Evolutionary conservation across 1,140 invertebrate species (phyloP), one percentile per base, ranked within the genome.

Genomic region (Delia radicum): DNA sequence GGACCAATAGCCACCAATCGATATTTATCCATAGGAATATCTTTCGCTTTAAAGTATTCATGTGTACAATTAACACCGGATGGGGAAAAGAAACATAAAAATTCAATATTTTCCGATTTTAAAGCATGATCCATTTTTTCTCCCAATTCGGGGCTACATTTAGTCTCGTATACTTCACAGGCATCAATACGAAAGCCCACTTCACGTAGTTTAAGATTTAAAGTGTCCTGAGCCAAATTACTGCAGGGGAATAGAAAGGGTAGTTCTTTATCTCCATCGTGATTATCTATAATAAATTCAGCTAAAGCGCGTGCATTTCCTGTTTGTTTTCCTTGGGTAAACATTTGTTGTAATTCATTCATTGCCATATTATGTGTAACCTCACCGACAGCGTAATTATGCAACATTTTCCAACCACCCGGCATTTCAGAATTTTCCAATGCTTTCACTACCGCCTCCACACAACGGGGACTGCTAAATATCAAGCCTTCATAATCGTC

Each of bases 51-150:
- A 24, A 85, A 83, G 75, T 83, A 82, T 26, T 85, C 81, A 26
- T 78, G 29, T 2, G 79, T 79, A 73, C 80, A 86, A 48, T 82
- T 85, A 2, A 86, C 82, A 0, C 89, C 89, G 0, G 89, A 90
- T 0, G 89, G 89, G 37, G 89, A 89, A 72, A 90, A 90, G 81
- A 89, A 90, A 7, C 89, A 88, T 76, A 90, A 79, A 65, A 87
- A 88, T 48, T 87, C 87, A 0, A 87, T 85, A 29, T 84, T 87
- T 1, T 85, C 79, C 0, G 85, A 80, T 46, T 87, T 82, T 7
- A 90, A 77, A n/a, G 87, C 85, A 7, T 77, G 77, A 46, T 86
- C 87, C 74, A 90, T 81, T 75, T 87, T 87, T 4, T 86, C 85
- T 76, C 85, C 88, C 76, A 89, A 83, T 42, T 87, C 79, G 0